A percentile compares a stretch with the other conserved stretches of the same genome.
These are phyloP conservation scores for Microplitis manilae DNA, from an alignment of 2,888 invertebrate genomes.

Conservation along the genomic window DNA sequence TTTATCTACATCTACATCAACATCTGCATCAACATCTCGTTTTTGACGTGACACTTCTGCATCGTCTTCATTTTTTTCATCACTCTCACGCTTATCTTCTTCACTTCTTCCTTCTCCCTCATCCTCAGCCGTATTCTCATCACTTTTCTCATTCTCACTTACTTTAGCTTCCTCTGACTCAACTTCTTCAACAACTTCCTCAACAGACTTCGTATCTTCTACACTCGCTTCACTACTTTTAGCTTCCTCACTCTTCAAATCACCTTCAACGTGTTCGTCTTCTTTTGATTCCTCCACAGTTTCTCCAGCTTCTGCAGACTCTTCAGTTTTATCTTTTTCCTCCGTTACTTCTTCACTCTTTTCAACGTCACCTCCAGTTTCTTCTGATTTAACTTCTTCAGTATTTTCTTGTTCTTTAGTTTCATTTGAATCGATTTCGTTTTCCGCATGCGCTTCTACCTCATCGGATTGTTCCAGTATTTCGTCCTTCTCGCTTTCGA, in stretches of 20 bases:
- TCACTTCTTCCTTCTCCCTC: background rate
- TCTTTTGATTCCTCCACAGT: slow-evolving; percentile 41
- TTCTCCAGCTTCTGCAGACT: slow-evolving; percentile 41
- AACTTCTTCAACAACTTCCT: slow-evolving; percentile 56
- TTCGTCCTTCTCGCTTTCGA: slow-evolving; percentile 37
- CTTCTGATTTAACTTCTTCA: slow-evolving; percentile 41
- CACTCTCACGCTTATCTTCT: slow-evolving; percentile 38
- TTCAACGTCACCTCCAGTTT: slow-evolving; percentile 44
- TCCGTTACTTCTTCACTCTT: slow-evolving; percentile 47
- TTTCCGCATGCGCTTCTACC: background rate
- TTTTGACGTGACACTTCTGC: slow-evolving; percentile 45
- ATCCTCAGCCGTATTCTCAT: slow-evolving; percentile 32
- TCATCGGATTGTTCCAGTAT: slow-evolving; percentile 36
- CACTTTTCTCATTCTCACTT: slow-evolving; percentile 47
- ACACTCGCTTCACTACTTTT: slow-evolving; percentile 52
- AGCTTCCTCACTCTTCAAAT: slow-evolving; percentile 47
- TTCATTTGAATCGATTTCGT: background rate
- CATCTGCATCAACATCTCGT: slow-evolving; percentile 33
- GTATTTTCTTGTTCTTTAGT: slow-evolving; percentile 12
- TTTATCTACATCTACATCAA: slow-evolving; percentile 41
- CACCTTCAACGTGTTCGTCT: slow-evolving; percentile 29
- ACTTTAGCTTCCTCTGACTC: slow-evolving; percentile 58
- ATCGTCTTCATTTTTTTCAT: slow-evolving; percentile 49
- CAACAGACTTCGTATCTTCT: slow-evolving; percentile 49
- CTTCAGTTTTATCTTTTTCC: slow-evolving; percentile 43